Conservation (phyloP, 2,888 invertebrate genomes). For the Erannis defoliaria region DNA sequence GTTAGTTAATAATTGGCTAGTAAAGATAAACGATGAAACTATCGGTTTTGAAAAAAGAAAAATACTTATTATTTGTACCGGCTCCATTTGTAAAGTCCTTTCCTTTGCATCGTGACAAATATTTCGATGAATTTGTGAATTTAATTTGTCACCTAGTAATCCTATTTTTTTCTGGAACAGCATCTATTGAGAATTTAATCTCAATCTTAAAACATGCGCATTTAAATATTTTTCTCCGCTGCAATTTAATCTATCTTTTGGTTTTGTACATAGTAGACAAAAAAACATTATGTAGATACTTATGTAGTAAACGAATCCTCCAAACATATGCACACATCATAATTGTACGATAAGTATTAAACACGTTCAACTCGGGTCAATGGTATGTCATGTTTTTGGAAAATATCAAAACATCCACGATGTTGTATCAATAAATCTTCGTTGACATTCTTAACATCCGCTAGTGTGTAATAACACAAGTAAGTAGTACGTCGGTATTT, state of each 20-base stretch:
- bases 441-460: neutral
- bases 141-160: too few relatives aligned
- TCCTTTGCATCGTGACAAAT: too few relatives aligned
- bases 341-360: neutral
- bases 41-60: neutral
- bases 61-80: too few relatives aligned
- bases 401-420: constrained; percentile 13
- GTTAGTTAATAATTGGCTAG: too few relatives aligned
- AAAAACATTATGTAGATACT: neutral
- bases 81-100: too few relatives aligned
- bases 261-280: neutral
- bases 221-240: too few relatives aligned
- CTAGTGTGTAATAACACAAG: neutral
- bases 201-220: too few relatives aligned
- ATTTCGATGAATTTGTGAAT: too few relatives aligned
- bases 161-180: too few relatives aligned
- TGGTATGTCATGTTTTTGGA: neutral
- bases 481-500: neutral
- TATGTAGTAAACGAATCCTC: neutral
- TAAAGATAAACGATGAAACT: too few relatives aligned
- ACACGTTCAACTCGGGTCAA: neutral
- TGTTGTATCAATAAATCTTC: constrained; percentile 7
- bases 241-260: too few relatives aligned
- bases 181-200: too few relatives aligned
- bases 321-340: neutral